Percentiles rank a stretch among this genome's conserved stretches.
phyloP scores from a whole-genome alignment of 2,797 vertebrate species.

The Antennarius maculatus region DNA sequence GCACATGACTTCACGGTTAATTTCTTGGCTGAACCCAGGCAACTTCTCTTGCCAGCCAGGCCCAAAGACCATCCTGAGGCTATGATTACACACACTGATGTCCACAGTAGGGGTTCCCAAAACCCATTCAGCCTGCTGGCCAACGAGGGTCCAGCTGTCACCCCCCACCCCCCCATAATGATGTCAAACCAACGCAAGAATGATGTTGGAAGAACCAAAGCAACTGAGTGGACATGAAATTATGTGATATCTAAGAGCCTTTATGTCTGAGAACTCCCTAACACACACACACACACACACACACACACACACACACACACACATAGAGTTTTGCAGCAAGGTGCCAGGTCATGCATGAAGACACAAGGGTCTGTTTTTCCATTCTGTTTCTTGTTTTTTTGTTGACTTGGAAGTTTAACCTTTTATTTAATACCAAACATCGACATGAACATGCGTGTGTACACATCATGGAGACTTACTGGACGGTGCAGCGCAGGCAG shows the following conservation, averaged over 20 bases:
- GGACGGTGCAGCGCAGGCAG: slow-evolving; percentile 86
- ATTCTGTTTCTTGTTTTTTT: slow-evolving; percentile 20
- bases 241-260: slow-evolving; percentile 22
- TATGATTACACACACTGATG: slow-evolving; percentile 73
- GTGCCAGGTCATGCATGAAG: too few species aligned
- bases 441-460: not conserved
- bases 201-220: slow-evolving; percentile 51
- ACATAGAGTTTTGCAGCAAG: not conserved
- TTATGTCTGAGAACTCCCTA: slow-evolving; percentile 43
- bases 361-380: too few species aligned
- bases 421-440: slow-evolving; percentile 28
- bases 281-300: slow-evolving; percentile 18
- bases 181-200: slow-evolving; percentile 55
- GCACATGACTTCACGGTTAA: slow-evolving; percentile 74
- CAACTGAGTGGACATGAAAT: slow-evolving; percentile 29
- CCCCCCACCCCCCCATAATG: slow-evolving; percentile 41
- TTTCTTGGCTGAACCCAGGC: slow-evolving; percentile 71
- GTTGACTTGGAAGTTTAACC: slow-evolving; percentile 16
- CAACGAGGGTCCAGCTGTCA: slow-evolving; percentile 60
- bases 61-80: slow-evolving; percentile 59
- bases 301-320: slow-evolving; percentile 20
- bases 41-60: slow-evolving; percentile 63
- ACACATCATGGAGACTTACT: slow-evolving; percentile 80
- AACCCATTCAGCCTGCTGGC: slow-evolving; percentile 53
- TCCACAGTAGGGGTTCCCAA: slow-evolving; percentile 58